Base-by-base conservation (phyloP, 2,113 vertebrate genomes). In the Channa maculata region DNA sequence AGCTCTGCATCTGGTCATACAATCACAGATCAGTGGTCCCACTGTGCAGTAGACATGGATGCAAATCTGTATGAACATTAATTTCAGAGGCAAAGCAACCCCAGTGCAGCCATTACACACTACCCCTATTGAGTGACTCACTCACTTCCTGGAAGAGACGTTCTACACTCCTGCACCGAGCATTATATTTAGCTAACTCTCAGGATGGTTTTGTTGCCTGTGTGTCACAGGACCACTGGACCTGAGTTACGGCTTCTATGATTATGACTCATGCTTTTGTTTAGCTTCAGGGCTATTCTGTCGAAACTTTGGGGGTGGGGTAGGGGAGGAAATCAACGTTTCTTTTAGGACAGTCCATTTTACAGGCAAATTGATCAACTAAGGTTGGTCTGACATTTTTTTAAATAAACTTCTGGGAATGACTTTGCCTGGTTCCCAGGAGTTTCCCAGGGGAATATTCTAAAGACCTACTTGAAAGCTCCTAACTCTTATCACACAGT, bases 121-220 rank as follows among this genome's bases (percentile, higher is more conserved):
- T 38, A 76, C 62, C 68, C 57, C 61, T 14, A 68, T 66, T 80
- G 52, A 84, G 51, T 65, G 52, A 82, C 70, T 58, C 54, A 48
- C 76, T 76, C 80, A 87, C 86, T 92, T 91, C 91, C 88, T 88
- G 85, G 58, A 87, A 68, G 76, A 75, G 63, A 8, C 63, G 34
- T 51, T 54, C 68, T 69, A 80, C 72, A 75, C 73, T 38, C 14
- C 61, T 82, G 66, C 65, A 65, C 38, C 1, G 9, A 39, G 14
- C 37, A 48, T 82, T 85, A 84, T 81, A 86, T 90, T 85, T 88
- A 91, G 87, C 82, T 10, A 91, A 88, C 82, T 10, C 48, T 63
- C 78, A 84, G 77, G 52, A 83, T 76, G 72, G 5, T 44, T 86
- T 77, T 83, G 61, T 78, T 77, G 79, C 69, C 50, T 83, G 65